Base-by-base conservation (phyloP, 2,113 vertebrate genomes). In the Phrynosoma blainvillii region DNA sequence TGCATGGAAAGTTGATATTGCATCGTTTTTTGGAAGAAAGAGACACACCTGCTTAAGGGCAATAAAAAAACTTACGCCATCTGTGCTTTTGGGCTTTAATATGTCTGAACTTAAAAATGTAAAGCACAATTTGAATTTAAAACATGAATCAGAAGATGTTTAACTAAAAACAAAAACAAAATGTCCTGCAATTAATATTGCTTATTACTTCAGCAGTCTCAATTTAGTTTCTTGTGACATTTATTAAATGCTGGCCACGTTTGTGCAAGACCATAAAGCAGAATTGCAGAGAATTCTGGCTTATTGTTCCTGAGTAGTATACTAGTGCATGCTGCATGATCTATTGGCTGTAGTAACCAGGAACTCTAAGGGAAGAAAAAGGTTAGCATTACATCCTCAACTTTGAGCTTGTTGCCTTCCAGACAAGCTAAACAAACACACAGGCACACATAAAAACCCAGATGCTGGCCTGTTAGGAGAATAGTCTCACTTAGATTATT, bases 41-140 rank as follows among this genome's bases (percentile, higher is more conserved):
- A 98, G 98, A 87, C 97, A 95, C 70, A 94, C 91, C 30, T 99
- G 99, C 96, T 96, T 99, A 94, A 98, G 97, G 96, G 97, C 96
- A 27, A 96, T 99, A 76, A 97, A 97, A 93, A 97, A 85, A 82
- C 97, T 93, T 27, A 96, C 93, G 18, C 87, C 98, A 0, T 96
- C 94, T 80, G 95, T 99, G 68, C 96, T 99, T 79, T 90, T 99
- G 84, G 99, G 99, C 82, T 99, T 99, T 94, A 98, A 97, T 93
- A 98, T 99, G 98, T 96, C 95, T 0, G 97, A 98, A 93, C 87
- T 99, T 89, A 97, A 95, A 93, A 97, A 97, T 80, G 81, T 99
- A 12, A 98, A 98, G 94, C 99, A 99, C 92, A 95, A 93, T 66
- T 92, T 97, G 95, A 97, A 88, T 93, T 98, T 94, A 1, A 93